Evolutionary conservation across 2,888 invertebrate species (phyloP).

Genomic region (Tetranychus truncatus): DNA sequence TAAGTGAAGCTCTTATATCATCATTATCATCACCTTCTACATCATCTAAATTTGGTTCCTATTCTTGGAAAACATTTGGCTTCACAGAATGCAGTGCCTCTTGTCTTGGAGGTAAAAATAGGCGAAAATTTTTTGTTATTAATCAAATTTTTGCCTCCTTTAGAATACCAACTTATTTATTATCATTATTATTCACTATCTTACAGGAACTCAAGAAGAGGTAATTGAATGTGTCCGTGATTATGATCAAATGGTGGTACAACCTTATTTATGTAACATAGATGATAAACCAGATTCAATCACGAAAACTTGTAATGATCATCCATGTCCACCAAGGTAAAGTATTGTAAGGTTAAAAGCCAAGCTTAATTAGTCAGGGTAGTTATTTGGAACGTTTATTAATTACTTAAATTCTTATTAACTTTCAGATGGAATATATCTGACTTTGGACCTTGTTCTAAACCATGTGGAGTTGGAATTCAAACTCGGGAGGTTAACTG

Average conservation of each 20-base stretch:
- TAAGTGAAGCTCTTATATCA: background rate
- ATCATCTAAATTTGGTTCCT: conserved; percentile 34
- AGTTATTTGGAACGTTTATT: background rate
- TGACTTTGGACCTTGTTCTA: conserved; percentile 71
- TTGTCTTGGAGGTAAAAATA: conserved; percentile 53
- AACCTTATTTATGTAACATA: conserved; percentile 65
- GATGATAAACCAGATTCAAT: conserved; percentile 71
- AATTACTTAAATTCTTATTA: conserved; percentile 18
- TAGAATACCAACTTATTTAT: background rate
- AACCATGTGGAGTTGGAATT: conserved; percentile 67
- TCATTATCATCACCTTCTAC: background rate
- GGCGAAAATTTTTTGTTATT: background rate
- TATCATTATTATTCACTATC: conserved; percentile 13
- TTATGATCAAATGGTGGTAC: conserved; percentile 65
- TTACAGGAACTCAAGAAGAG: conserved; percentile 49
- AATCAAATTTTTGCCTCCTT: background rate
- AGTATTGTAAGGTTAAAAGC: background rate
- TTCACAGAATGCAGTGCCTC: conserved; percentile 84
- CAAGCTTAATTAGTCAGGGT: background rate
- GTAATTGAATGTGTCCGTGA: conserved; percentile 73
- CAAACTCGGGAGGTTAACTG: conserved; percentile 66
- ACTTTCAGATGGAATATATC: conserved; percentile 59
- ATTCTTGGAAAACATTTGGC: conserved; percentile 71
- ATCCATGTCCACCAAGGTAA: conserved; percentile 72
- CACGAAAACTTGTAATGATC: conserved; percentile 76